phyloP scores from a whole-genome alignment of 2,797 vertebrate genomes.

The Lepidocolaptes lacrymiger region DNA sequence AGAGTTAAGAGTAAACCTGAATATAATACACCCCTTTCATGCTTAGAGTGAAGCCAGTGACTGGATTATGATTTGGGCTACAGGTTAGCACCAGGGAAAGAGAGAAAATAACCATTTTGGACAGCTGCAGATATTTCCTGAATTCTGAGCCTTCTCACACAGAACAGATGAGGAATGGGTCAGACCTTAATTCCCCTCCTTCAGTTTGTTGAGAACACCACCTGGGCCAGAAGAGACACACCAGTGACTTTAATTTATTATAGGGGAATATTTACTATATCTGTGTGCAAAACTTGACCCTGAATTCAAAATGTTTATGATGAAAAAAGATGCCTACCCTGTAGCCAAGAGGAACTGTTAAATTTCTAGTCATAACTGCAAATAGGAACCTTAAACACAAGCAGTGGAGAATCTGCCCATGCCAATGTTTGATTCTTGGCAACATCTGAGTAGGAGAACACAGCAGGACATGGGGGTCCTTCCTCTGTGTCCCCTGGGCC shows the following conservation, averaged over 20 bases:
- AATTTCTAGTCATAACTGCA: not conserved
- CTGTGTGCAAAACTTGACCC: not conserved
- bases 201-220: not conserved
- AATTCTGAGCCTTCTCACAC: not conserved
- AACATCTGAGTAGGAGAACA: not conserved
- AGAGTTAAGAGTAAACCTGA: not conserved
- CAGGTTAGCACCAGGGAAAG: not conserved
- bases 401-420: not conserved
- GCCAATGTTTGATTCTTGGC: not conserved
- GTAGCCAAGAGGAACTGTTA: not conserved
- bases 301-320: not conserved
- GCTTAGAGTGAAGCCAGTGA: not conserved
- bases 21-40: not conserved
- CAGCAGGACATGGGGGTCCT: not conserved
- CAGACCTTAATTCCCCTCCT: not conserved
- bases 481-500: not conserved
- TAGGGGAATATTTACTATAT: not conserved
- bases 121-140: not conserved
- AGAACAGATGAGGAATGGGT: not conserved
- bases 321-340: not conserved
- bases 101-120: not conserved
- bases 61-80: not conserved
- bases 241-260: not conserved
- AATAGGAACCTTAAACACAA: not conserved
- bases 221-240: not conserved